phyloP scores from a whole-genome alignment of 2,888 invertebrate genomes.

The Druceiella hillmani region DNA sequence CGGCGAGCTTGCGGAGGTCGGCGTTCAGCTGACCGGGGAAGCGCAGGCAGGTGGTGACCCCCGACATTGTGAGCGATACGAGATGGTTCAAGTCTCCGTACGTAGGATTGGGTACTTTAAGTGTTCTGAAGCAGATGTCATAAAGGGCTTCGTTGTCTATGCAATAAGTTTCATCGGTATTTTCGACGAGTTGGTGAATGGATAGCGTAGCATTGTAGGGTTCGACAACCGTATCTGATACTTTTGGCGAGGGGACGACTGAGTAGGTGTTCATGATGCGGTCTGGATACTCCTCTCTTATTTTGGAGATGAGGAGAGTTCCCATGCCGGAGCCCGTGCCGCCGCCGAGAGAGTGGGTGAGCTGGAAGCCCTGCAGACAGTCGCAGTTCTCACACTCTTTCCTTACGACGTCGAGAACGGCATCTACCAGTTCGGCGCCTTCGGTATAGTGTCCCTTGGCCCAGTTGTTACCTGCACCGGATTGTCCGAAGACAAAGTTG shows the following conservation, averaged over 20 bases:
- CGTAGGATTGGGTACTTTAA: constrained; percentile 80
- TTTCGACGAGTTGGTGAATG: constrained; percentile 82
- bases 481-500: constrained; percentile 91
- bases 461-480: constrained; percentile 84
- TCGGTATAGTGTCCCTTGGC: constrained; percentile 93
- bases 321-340: constrained; percentile 53
- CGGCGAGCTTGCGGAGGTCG: constrained; percentile 68
- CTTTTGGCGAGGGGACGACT: constrained; percentile 81
- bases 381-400: constrained; percentile 89
- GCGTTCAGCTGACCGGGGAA: constrained; percentile 43
- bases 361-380: constrained; percentile 83
- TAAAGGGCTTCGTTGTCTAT: constrained; percentile 60
- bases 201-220: constrained; percentile 87
- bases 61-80: constrained; percentile 83
- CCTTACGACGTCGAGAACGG: constrained; percentile 78
- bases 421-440: constrained; percentile 82
- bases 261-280: constrained; percentile 84
- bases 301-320: constrained; percentile 82
- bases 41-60: constrained; percentile 76
- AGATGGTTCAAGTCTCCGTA: constrained; percentile 89
- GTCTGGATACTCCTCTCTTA: constrained; percentile 88
- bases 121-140: constrained; percentile 85
- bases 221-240: constrained; percentile 59
- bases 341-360: constrained; percentile 69
- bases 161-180: constrained; percentile 86